Percentiles rank a stretch among this genome's conserved stretches.
phyloP scores from a whole-genome alignment of 2,888 invertebrate species.

The Acrobeloides nanus region DNA sequence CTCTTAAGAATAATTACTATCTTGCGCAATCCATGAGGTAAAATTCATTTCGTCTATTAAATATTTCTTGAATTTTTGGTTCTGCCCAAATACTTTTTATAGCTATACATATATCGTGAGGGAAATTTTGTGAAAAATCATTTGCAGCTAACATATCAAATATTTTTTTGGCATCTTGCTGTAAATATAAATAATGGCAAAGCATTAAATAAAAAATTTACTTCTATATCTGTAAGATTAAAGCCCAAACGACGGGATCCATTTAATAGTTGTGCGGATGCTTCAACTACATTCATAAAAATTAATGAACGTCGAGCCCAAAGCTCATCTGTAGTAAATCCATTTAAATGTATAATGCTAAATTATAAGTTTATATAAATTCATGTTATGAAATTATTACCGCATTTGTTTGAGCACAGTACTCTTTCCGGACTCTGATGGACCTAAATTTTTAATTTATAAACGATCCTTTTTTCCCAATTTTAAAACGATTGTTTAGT shows the following conservation, averaged over 20 bases:
- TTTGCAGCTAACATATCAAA: too few species aligned
- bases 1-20: slow-evolving; percentile 73
- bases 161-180: too few species aligned
- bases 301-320: slow-evolving; percentile 12
- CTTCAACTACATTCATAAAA: slow-evolving; percentile 11
- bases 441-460: slow-evolving; percentile 24
- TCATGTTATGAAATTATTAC: slow-evolving; percentile 12
- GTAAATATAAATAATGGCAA: too few species aligned
- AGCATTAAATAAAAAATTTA: too few species aligned
- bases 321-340: slow-evolving; percentile 13
- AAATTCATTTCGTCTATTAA: slow-evolving; percentile 95
- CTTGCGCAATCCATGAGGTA: slow-evolving; percentile 99
- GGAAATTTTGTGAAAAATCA: too few species aligned
- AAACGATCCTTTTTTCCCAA: too few species aligned
- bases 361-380: not conserved
- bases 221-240: too few species aligned
- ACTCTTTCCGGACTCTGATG: slow-evolving; percentile 41
- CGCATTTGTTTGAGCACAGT: slow-evolving; percentile 46
- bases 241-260: slow-evolving; percentile 8
- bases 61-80: slow-evolving; percentile 98
- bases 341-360: slow-evolving; percentile 16
- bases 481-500: too few species aligned
- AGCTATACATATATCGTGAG: too few species aligned
- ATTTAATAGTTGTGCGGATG: slow-evolving; percentile 16
- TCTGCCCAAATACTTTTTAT: too few species aligned